These are phyloP conservation scores for Podarcis lilfordi DNA, from an alignment of 2,797 vertebrate species.

Conservation along the genomic window DNA sequence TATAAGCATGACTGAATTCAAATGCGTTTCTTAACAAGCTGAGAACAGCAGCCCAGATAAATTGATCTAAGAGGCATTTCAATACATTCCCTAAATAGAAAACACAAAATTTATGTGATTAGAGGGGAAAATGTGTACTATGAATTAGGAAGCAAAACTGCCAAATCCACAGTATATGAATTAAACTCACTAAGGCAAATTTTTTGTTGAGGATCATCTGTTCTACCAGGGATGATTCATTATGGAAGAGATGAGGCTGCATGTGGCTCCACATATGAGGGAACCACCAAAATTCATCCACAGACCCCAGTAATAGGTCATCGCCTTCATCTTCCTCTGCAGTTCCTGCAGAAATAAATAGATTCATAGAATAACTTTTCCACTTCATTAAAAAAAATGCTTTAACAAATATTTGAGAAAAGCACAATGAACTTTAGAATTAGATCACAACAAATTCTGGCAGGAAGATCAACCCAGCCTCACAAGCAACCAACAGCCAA, in stretches of 20 bases:
- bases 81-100: neutral
- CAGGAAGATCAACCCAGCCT: neutral
- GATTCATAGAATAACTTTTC: neutral
- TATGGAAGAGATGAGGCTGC: slow-evolving; percentile 95
- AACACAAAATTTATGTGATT: neutral
- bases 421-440: neutral
- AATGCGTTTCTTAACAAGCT: neutral
- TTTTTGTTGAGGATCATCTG: slow-evolving; percentile 97
- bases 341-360: slow-evolving; percentile 75
- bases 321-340: slow-evolving; percentile 92
- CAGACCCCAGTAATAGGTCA: slow-evolving; percentile 87
- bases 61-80: neutral
- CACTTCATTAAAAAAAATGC: neutral
- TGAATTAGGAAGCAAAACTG: slow-evolving; percentile 9
- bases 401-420: slow-evolving; percentile 6
- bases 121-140: neutral
- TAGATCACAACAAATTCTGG: neutral
- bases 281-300: slow-evolving; percentile 95
- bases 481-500: neutral
- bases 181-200: slow-evolving; percentile 88
- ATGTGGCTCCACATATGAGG: slow-evolving; percentile 98
- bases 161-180: slow-evolving; percentile 7
- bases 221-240: slow-evolving; percentile 90
- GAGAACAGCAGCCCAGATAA: neutral
- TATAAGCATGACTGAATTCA: neutral